Conservation (phyloP, 2,113 vertebrate species). For the Lepisosteus osseus region DNA sequence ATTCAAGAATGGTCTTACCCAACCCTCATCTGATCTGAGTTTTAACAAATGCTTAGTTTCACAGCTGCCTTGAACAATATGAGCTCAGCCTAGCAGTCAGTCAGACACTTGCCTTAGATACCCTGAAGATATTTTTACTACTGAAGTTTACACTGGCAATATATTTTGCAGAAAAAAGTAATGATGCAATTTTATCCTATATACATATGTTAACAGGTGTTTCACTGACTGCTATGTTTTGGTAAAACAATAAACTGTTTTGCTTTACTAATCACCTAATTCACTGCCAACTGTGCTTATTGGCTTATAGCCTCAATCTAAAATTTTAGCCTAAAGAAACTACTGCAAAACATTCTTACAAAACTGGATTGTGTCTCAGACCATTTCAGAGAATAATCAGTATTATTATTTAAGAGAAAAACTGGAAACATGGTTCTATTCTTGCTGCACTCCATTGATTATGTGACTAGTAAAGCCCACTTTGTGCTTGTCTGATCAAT, state of each 20-base stretch:
- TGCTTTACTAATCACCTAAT: conserved; percentile 93
- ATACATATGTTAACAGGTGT: conserved; percentile 39
- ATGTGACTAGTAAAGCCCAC: conserved; percentile 85
- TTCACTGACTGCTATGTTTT: conserved; percentile 84
- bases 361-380: conserved; percentile 72
- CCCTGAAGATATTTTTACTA: conserved; percentile 39
- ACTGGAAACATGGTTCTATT: conserved; percentile 67
- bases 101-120: conserved; percentile 77
- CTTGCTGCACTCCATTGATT: conserved; percentile 79
- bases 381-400: conserved; percentile 73
- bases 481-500: conserved; percentile 66
- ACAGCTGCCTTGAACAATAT: conserved; percentile 74
- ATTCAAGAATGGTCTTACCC: conserved; percentile 86
- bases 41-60: conserved; percentile 86
- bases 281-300: conserved; percentile 78
- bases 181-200: conserved; percentile 43
- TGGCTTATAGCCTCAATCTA: conserved; percentile 65
- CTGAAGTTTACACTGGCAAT: conserved; percentile 38
- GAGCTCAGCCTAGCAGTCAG: conserved; percentile 85
- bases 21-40: conserved; percentile 84
- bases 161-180: conserved; percentile 55
- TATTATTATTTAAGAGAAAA: conserved; percentile 57
- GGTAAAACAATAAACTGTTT: conserved; percentile 50
- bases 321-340: conserved; percentile 72
- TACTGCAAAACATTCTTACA: conserved; percentile 73